Evolutionary conservation across 2,888 invertebrate genomes (phyloP).

Genomic region (Strigamia crassipes): DNA sequence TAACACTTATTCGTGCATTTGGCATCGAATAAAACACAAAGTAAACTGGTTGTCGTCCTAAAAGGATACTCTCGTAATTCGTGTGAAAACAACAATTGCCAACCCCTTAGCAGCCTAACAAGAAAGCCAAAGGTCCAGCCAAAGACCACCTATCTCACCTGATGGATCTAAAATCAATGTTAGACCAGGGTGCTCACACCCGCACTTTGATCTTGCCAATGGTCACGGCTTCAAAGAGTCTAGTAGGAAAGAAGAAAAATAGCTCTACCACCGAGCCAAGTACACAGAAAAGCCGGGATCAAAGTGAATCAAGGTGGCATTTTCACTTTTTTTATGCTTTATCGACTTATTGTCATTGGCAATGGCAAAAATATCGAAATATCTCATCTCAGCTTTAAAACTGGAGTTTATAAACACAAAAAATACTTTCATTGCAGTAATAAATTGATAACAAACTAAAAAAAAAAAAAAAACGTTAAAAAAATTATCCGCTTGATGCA

Average conservation of each 20-base stretch:
- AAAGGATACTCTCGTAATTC: constrained; percentile 10
- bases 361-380: too few species aligned
- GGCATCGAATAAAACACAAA: constrained; percentile 4
- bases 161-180: constrained; percentile 10
- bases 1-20: background rate
- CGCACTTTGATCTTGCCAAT: constrained; percentile 10
- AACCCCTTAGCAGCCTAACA: background rate
- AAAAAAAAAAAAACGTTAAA: too few species aligned
- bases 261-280: constrained; percentile 8
- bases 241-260: background rate
- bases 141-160: constrained; percentile 10
- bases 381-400: too few species aligned
- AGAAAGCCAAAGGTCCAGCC: constrained; percentile 10
- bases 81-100: constrained; percentile 10
- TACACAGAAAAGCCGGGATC: background rate
- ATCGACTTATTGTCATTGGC: background rate
- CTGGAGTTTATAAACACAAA: too few species aligned
- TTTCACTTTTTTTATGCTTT: background rate
- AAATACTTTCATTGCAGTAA: too few species aligned
- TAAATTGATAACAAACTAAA: too few species aligned
- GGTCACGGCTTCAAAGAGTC: background rate
- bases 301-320: constrained; percentile 10
- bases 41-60: background rate
- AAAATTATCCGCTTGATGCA: too few species aligned
- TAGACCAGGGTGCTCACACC: background rate